Evolutionary conservation across 2,797 vertebrate genomes (phyloP).

Genomic region (Cossypha heuglini): DNA sequence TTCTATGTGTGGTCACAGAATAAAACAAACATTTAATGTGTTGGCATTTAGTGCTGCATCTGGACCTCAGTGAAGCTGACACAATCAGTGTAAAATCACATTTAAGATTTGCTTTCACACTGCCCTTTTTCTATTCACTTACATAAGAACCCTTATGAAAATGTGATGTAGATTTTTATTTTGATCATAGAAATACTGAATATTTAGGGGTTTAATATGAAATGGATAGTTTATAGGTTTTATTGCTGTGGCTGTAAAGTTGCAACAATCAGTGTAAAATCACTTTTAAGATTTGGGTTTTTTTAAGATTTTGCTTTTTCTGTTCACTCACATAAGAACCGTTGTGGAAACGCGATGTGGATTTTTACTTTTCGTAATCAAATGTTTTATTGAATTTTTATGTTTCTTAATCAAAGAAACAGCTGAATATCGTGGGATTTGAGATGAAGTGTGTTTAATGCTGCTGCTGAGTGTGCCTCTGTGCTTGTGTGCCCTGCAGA

Average conservation of each 20-base stretch:
- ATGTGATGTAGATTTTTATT: no score
- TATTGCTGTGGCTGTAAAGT: background rate
- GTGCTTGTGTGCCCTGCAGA: constrained; percentile 71
- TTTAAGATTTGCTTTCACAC: background rate
- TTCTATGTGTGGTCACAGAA: background rate
- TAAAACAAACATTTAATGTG: background rate
- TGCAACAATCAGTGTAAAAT: background rate
- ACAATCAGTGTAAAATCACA: background rate
- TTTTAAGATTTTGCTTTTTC: no score
- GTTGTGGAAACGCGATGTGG: background rate
- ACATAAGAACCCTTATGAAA: no score
- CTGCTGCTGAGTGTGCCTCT: background rate
- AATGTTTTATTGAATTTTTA: no score
- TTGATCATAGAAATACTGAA: no score
- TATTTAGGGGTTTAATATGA: background rate
- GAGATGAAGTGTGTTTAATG: fast-evolving
- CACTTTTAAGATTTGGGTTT: background rate
- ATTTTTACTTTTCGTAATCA: background rate
- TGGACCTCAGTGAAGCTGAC: background rate
- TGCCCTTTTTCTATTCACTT: background rate
- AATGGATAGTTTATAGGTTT: background rate
- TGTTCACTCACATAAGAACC: background rate
- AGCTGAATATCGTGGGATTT: background rate
- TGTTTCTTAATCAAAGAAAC: background rate
- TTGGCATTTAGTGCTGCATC: background rate